phyloP scores from a whole-genome alignment of 2,888 invertebrate genomes.

The Oscheius sp. region DNA sequence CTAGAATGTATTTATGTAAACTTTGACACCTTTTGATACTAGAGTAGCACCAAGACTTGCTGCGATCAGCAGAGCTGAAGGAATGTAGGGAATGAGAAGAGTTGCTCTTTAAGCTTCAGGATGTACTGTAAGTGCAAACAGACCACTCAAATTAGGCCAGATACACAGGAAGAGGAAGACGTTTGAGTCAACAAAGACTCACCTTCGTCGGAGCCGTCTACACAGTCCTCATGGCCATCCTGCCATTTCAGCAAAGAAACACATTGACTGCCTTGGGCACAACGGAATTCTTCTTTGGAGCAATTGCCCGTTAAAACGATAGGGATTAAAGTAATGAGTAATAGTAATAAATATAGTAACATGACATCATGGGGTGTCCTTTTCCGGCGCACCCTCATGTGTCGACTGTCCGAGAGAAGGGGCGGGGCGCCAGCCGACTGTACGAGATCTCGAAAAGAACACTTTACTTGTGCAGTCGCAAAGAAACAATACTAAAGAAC shows the following conservation, averaged over 20 bases:
- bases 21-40: too few relatives aligned
- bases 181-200: constrained; percentile 9
- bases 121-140: too few relatives aligned
- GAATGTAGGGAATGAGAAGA: too few relatives aligned
- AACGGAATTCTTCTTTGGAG: constrained; percentile 46
- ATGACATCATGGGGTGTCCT: constrained; percentile 32
- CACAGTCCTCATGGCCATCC: constrained; percentile 69
- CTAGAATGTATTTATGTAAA: too few relatives aligned
- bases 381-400: constrained; percentile 22
- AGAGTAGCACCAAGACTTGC: too few relatives aligned
- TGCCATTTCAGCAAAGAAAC: constrained; percentile 60
- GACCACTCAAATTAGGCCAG: background rate
- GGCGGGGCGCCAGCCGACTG: constrained; percentile 19
- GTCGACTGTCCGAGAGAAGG: constrained; percentile 11
- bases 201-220: constrained; percentile 70
- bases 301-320: background rate
- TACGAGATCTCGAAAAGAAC: background rate
- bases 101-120: too few relatives aligned
- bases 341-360: constrained; percentile 25
- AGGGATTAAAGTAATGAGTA: constrained; percentile 3
- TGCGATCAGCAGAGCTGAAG: too few relatives aligned
- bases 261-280: constrained; percentile 48
- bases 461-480: too few relatives aligned
- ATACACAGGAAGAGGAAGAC: background rate
- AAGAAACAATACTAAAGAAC: too few relatives aligned